phyloP scores from a whole-genome alignment of 2,797 vertebrate genomes.

The Phoebastria nigripes region DNA sequence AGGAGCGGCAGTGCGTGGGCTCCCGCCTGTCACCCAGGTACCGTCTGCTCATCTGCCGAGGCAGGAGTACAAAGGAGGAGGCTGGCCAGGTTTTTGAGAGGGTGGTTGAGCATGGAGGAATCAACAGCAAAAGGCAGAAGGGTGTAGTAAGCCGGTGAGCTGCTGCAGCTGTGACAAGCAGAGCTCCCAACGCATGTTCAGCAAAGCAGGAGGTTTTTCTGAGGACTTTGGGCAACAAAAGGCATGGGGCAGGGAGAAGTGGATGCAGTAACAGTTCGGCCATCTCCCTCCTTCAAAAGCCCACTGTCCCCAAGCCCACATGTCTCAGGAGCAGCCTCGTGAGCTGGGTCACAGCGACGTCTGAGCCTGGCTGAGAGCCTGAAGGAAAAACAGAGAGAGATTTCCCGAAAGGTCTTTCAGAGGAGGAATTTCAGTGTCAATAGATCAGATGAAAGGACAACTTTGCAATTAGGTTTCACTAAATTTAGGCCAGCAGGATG shows the following conservation, averaged over 20 bases:
- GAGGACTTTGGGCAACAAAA: neutral
- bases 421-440: neutral
- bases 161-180: neutral
- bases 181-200: neutral
- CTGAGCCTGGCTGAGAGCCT: neutral
- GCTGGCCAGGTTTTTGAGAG: neutral
- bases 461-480: neutral
- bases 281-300: neutral
- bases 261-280: neutral
- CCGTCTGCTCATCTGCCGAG: neutral
- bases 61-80: neutral
- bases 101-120: neutral
- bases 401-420: neutral
- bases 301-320: fast-evolving
- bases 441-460: neutral
- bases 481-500: neutral
- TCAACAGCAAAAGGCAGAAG: neutral
- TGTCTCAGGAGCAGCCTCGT: fast-evolving
- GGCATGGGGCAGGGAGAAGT: neutral
- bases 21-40: neutral
- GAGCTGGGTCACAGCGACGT: neutral
- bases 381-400: neutral
- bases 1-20: neutral
- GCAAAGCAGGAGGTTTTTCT: neutral
- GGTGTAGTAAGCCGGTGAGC: neutral